phyloP scores from a whole-genome alignment of 2,113 vertebrate species.

The Diphyllodes magnificus region DNA sequence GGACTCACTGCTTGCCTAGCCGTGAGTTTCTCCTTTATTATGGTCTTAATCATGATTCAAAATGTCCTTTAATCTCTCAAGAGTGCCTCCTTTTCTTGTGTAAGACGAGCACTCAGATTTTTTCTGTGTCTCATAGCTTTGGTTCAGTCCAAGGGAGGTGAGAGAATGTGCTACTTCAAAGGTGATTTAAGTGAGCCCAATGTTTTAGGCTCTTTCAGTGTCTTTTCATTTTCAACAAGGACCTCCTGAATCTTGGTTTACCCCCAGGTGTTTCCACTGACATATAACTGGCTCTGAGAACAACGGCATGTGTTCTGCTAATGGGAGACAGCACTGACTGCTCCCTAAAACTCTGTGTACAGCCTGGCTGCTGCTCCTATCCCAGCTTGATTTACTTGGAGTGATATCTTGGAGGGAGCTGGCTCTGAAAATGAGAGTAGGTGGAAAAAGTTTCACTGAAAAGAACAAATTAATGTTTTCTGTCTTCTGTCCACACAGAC shows the following conservation, averaged over 20 bases:
- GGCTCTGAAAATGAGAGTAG: background rate
- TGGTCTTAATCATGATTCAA: background rate
- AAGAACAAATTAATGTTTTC: conserved; percentile 4
- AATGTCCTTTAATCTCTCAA: background rate
- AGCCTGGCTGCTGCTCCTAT: background rate
- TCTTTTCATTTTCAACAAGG: background rate
- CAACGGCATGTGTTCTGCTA: background rate
- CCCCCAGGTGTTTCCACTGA: background rate
- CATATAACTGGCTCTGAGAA: background rate
- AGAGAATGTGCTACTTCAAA: background rate
- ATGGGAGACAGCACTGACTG: background rate
- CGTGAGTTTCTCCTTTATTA: background rate
- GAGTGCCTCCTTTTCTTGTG: background rate
- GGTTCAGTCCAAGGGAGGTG: background rate
- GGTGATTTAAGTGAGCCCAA: background rate
- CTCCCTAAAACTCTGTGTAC: background rate
- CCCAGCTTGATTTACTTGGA: background rate
- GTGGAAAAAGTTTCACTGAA: background rate
- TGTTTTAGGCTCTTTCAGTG: background rate
- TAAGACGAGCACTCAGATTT: background rate
- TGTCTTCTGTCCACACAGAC: background rate
- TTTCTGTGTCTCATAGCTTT: background rate
- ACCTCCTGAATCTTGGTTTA: background rate
- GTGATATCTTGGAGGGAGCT: background rate
- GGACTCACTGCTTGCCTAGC: background rate